Conservation (phyloP, 2,797 vertebrate genomes). For the Enteromius fasciolatus region DNA sequence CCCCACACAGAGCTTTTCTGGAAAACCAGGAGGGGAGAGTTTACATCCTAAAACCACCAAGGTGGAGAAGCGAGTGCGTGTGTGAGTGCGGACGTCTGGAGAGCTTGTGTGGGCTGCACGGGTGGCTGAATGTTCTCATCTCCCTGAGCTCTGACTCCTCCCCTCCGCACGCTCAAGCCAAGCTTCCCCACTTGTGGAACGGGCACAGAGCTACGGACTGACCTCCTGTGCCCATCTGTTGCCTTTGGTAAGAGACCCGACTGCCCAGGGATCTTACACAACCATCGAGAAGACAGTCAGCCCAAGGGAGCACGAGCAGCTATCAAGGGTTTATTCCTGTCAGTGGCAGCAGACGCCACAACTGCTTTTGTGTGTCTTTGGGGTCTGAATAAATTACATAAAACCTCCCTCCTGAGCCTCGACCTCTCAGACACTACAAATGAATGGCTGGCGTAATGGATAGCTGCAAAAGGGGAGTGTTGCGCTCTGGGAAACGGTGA, state of each 20-base stretch:
- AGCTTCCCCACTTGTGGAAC: conserved; percentile 43
- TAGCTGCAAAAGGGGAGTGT: conserved; percentile 13
- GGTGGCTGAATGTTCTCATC: conserved; percentile 38
- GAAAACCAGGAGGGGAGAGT: conserved; percentile 29
- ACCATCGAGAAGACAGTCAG: background rate
- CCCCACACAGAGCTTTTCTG: conserved; percentile 19
- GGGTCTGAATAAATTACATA: conserved; percentile 25
- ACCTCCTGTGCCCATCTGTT: conserved; percentile 63
- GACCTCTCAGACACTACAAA: conserved; percentile 5
- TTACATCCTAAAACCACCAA: conserved; percentile 32
- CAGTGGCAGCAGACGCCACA: conserved; percentile 5
- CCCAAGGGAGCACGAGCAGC: background rate
- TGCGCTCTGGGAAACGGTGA: conserved; percentile 31
- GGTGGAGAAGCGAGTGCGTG: conserved; percentile 9
- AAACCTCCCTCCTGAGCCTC: background rate
- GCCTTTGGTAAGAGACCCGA: conserved; percentile 39
- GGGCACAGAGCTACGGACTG: conserved; percentile 39
- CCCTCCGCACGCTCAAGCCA: conserved; percentile 24
- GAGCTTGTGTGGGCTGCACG: conserved; percentile 43
- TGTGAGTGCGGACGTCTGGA: conserved; percentile 26
- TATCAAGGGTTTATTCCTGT: background rate
- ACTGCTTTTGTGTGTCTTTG: background rate
- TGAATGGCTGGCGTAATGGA: background rate
- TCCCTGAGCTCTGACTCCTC: conserved; percentile 43
- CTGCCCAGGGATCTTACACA: conserved; percentile 29